Percentiles rank a stretch among this genome's conserved stretches.
Evolutionary conservation across 2,888 invertebrate genomes (phyloP).

Genomic region (Elgonia sp.): DNA sequence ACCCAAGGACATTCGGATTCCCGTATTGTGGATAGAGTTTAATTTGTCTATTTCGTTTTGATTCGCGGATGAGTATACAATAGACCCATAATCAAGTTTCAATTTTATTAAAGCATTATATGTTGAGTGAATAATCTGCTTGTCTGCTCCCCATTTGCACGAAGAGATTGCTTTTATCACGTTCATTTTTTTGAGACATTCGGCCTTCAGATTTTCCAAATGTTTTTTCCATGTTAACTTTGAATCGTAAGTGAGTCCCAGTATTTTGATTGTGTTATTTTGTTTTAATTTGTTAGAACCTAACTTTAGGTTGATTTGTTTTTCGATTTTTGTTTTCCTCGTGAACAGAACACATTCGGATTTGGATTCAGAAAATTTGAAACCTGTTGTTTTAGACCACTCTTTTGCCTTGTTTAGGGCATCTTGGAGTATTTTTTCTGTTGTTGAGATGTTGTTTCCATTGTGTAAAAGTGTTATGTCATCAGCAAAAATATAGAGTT

Average conservation of each 20-base stretch:
- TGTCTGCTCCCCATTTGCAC: background rate
- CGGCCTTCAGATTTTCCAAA: background rate
- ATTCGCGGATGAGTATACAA: background rate
- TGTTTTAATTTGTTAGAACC: conserved; percentile 10
- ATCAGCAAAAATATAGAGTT: conserved; percentile 43
- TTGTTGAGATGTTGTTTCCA: conserved; percentile 27
- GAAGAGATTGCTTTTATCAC: background rate
- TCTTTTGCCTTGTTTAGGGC: conserved; percentile 7
- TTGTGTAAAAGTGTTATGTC: conserved; percentile 37
- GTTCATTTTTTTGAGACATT: background rate
- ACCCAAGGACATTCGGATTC: background rate
- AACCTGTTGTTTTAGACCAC: conserved; percentile 19
- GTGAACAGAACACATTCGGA: conserved; percentile 29
- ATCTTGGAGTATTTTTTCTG: conserved; percentile 39
- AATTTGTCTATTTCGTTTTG: background rate
- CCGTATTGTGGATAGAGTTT: background rate
- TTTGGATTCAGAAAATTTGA: conserved; percentile 52
- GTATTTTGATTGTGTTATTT: conserved; percentile 51
- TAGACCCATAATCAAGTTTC: background rate
- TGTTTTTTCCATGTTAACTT: conserved; percentile 64
- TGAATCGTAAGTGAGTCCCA: conserved; percentile 68
- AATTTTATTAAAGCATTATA: background rate
- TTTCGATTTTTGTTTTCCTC: conserved; percentile 1
- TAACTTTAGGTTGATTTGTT: background rate
- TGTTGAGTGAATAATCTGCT: background rate